Percentiles rank a stretch among this genome's conserved stretches.
Evolutionary conservation across 2,888 invertebrate genomes (phyloP).

Genomic region (Drepana falcataria): DNA sequence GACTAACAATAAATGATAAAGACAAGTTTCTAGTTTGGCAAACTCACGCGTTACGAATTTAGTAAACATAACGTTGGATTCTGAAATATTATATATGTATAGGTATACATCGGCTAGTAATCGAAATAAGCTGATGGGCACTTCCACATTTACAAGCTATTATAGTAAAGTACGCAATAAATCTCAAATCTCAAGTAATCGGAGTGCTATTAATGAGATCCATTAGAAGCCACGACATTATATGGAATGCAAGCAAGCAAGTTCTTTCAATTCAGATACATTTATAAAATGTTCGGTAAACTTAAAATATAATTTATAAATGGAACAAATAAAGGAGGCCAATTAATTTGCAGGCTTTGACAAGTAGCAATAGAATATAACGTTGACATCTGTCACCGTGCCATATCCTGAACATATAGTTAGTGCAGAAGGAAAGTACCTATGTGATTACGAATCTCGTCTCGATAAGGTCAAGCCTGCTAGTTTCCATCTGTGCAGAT

Average conservation of each 20-base stretch:
- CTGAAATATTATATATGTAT: slow-evolving; percentile 43
- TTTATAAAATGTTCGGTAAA: too few relatives aligned
- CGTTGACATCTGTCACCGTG: too few relatives aligned
- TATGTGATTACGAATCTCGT: too few relatives aligned
- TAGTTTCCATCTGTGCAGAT: slow-evolving; percentile 14
- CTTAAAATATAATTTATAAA: too few relatives aligned
- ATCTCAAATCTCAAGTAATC: slow-evolving; percentile 47
- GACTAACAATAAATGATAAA: slow-evolving; percentile 11
- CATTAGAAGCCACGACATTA: slow-evolving; percentile 28
- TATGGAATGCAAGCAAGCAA: neutral
- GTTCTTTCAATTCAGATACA: too few relatives aligned
- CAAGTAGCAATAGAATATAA: too few relatives aligned
- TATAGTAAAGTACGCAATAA: slow-evolving; percentile 37
- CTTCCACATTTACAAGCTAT: slow-evolving; percentile 29
- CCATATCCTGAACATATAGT: neutral
- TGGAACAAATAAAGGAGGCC: too few relatives aligned
- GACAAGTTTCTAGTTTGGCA: slow-evolving; percentile 15
- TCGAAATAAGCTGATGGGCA: slow-evolving; percentile 4
- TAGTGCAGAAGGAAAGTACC: neutral
- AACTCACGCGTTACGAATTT: slow-evolving; percentile 28
- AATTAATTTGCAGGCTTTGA: too few relatives aligned
- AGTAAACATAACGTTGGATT: slow-evolving; percentile 40
- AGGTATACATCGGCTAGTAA: too few relatives aligned
- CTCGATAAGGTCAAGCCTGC: neutral
- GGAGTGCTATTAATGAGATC: slow-evolving; percentile 34